Evolutionary conservation across 2,113 vertebrate species (phyloP).

Genomic region (Thalassarche chlororhynchos): DNA sequence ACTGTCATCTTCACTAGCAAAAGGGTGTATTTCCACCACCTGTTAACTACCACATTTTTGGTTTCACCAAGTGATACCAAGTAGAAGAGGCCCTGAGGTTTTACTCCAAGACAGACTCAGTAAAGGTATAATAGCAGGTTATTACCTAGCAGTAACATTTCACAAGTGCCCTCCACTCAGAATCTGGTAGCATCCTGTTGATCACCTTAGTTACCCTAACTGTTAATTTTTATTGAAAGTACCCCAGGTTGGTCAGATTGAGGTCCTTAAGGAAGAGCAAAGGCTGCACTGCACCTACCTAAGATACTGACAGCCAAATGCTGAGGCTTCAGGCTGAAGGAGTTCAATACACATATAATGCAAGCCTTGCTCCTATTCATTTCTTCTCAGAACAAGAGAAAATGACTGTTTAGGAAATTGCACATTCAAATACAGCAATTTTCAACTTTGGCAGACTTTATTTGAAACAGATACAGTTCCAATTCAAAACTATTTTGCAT

Average conservation of each 20-base stretch:
- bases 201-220: neutral
- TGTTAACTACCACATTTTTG: neutral
- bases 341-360: neutral
- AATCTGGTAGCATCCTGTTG: neutral
- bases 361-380: neutral
- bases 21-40: neutral
- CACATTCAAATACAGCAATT: neutral
- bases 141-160: neutral
- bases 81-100: neutral
- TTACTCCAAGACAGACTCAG: neutral
- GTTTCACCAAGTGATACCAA: neutral
- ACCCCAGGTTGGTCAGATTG: neutral
- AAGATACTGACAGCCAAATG: neutral
- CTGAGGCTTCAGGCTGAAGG: neutral
- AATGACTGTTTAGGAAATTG: neutral
- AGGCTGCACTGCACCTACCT: neutral
- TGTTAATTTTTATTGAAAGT: neutral
- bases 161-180: neutral
- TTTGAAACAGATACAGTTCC: neutral
- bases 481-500: neutral
- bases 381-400: neutral
- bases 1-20: neutral
- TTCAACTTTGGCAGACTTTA: neutral
- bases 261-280: neutral
- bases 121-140: neutral